phyloP scores from a whole-genome alignment of 1,140 invertebrate genomes.

The Drosophila oshimai region DNA sequence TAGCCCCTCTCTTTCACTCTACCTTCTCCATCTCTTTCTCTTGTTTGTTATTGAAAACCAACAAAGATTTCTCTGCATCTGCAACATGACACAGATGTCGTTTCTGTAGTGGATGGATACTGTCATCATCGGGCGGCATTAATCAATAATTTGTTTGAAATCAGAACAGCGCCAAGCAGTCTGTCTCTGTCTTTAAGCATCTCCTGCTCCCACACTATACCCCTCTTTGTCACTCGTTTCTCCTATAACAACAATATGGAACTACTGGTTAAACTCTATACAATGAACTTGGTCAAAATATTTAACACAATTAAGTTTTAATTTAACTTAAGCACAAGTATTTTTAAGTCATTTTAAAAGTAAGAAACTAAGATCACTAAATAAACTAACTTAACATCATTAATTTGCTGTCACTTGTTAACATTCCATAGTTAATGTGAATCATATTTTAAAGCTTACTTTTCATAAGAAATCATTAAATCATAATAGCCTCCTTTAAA shows the following conservation, averaged over 20 bases:
- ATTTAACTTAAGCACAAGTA: no score
- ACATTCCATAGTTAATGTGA: no score
- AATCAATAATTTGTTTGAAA: conserved; percentile 35
- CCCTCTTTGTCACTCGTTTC: neutral
- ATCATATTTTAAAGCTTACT: no score
- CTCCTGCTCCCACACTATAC: neutral
- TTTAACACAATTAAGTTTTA: no score
- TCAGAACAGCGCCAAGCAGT: conserved; percentile 31
- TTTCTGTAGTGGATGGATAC: neutral
- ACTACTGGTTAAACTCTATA: neutral
- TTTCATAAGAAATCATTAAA: no score
- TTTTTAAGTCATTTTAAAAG: no score
- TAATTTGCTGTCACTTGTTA: no score
- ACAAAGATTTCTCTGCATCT: conserved; percentile 59
- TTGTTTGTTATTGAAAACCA: conserved; percentile 22
- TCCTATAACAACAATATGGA: neutral
- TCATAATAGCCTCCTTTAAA: no score
- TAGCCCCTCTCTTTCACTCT: neutral
- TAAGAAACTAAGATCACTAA: no score
- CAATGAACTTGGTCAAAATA: neutral
- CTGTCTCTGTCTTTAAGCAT: conserved; percentile 15
- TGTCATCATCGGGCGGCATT: conserved; percentile 13
- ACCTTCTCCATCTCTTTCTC: neutral
- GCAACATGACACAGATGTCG: conserved; percentile 54
- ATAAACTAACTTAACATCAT: no score